phyloP scores from a whole-genome alignment of 2,797 vertebrate genomes.

The Cyprinodon diabolis region DNA sequence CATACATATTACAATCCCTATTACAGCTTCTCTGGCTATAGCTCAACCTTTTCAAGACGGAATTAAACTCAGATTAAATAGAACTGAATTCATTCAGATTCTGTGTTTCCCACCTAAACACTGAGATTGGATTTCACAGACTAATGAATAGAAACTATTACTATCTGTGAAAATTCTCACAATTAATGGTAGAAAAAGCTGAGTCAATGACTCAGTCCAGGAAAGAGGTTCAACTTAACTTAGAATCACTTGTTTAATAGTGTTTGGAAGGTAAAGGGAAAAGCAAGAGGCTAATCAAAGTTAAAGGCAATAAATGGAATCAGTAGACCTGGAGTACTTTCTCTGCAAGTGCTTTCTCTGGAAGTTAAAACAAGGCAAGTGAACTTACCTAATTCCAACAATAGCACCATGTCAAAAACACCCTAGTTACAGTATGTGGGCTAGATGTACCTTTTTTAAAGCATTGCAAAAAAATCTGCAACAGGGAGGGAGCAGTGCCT shows the following conservation, averaged over 20 bases:
- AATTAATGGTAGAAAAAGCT: not conserved
- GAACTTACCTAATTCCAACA: not conserved
- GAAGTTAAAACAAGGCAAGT: not conserved
- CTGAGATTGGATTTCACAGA: not conserved
- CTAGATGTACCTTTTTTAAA: not conserved
- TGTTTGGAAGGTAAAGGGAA: too few species aligned
- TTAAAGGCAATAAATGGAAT: not conserved
- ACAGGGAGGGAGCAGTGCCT: not conserved
- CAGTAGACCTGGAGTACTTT: not conserved
- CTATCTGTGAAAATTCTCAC: not conserved
- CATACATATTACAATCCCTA: too few species aligned
- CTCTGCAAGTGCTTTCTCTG: not conserved
- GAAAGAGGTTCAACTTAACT: not conserved
- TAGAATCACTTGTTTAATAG: too few species aligned
- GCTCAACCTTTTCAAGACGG: not conserved
- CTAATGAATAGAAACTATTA: not conserved
- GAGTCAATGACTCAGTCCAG: not conserved
- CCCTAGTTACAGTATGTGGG: not conserved
- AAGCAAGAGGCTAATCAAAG: too few species aligned
- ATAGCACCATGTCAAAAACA: not conserved
- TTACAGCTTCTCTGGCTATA: too few species aligned
- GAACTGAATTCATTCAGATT: not conserved
- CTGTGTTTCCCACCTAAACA: not conserved
- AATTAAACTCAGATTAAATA: not conserved
- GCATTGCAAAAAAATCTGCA: not conserved